A percentile compares a stretch with the other conserved stretches of the same genome.
phyloP scores from a whole-genome alignment of 2,888 invertebrate genomes.

The Tetrapedia diversipes region DNA sequence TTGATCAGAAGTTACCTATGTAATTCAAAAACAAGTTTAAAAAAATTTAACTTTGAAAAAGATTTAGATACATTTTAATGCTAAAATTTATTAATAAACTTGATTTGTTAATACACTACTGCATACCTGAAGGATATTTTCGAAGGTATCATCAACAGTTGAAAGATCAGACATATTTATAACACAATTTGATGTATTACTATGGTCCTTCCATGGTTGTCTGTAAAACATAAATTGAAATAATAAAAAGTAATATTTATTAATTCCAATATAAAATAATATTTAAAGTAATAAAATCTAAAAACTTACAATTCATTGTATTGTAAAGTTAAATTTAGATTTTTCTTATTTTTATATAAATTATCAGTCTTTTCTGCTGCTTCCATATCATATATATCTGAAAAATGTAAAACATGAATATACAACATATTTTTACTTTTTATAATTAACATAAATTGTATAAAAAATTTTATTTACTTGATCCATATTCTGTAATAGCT shows the following conservation, averaged over 20 bases:
- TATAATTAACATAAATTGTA: not conserved
- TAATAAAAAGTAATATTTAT: slow-evolving; percentile 1
- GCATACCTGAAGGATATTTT: slow-evolving; percentile 84
- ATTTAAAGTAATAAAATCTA: slow-evolving; percentile 8
- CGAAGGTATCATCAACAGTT: slow-evolving; percentile 84
- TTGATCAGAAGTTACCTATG: slow-evolving; percentile 91
- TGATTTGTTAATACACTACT: slow-evolving; percentile 10
- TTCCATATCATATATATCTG: slow-evolving; percentile 81
- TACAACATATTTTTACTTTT: not conserved
- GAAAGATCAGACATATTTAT: slow-evolving; percentile 77
- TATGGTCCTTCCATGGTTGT: slow-evolving; percentile 74
- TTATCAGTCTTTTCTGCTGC: slow-evolving; percentile 78
- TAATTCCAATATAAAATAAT: slow-evolving; percentile 6
- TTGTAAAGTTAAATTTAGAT: slow-evolving; percentile 86
- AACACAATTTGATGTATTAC: slow-evolving; percentile 75
- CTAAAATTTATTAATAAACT: not conserved
- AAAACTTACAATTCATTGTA: slow-evolving; percentile 84
- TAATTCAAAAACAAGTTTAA: not conserved
- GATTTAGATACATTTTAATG: not conserved
- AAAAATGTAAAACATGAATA: slow-evolving; percentile 20
- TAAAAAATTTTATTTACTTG: slow-evolving; percentile 81
- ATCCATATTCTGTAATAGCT: slow-evolving; percentile 87
- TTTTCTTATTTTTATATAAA: slow-evolving; percentile 83
- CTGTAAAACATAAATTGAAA: slow-evolving; percentile 66
- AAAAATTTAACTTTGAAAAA: not conserved